Conservation (phyloP, 2,797 vertebrate genomes). For the Micrastur ruficollis region DNA sequence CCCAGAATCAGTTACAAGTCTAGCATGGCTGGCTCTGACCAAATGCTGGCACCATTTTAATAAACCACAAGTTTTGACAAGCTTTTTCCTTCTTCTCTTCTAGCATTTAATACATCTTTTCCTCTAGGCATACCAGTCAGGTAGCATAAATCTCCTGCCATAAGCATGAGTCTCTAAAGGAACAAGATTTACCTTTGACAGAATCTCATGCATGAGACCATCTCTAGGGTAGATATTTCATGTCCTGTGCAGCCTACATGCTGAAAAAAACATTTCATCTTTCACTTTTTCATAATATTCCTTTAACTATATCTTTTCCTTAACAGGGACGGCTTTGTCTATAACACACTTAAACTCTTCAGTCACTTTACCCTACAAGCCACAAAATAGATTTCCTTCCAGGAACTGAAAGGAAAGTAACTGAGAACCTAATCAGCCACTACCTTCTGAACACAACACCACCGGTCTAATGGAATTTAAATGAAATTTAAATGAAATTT, state of each 20-base stretch:
- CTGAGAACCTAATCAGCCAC: not conserved
- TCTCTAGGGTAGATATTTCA: not conserved
- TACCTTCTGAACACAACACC: not conserved
- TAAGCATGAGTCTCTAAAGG: not conserved
- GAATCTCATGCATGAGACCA: not conserved
- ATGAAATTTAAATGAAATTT: not conserved
- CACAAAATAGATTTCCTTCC: conserved; percentile 21
- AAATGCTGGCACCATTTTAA: conserved; percentile 3
- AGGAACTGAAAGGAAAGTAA: not conserved
- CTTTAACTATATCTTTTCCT: not conserved
- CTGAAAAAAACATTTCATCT: not conserved
- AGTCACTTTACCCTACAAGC: not conserved
- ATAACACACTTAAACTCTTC: not conserved
- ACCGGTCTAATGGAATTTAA: not conserved
- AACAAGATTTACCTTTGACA: not conserved
- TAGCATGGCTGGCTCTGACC: not conserved
- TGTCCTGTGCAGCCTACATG: not conserved
- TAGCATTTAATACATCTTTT: not conserved
- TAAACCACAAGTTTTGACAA: not conserved
- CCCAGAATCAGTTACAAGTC: not conserved
- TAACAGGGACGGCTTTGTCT: not conserved
- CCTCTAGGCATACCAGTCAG: not conserved
- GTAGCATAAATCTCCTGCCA: not conserved
- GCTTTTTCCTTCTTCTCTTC: not conserved
- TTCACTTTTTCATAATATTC: not conserved